Percentiles rank a stretch among this genome's conserved stretches.
Conservation (phyloP, 92 coral and sea anemone genomes). For the Heteractis magnifica region DNA sequence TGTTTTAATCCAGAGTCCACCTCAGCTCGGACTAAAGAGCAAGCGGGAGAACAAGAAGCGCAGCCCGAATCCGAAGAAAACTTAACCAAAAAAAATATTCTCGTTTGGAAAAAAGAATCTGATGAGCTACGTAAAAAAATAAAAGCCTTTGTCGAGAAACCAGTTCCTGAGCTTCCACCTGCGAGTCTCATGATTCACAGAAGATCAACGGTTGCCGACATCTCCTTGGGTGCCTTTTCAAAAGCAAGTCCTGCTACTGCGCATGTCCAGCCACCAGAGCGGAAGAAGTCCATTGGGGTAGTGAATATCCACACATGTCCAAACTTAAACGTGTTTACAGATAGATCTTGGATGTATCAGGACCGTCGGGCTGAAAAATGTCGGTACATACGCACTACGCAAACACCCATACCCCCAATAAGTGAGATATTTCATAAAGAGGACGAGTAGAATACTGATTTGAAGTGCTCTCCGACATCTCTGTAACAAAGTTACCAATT, state of each 20-base stretch:
- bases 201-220: conserved; percentile 21
- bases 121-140: conserved; percentile 38
- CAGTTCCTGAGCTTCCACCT: conserved; percentile 53
- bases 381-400: conserved; percentile 62
- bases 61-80: background rate
- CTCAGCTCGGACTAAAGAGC: background rate
- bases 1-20: background rate
- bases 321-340: conserved; percentile 51
- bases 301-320: conserved; percentile 77
- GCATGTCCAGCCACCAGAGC: conserved; percentile 10
- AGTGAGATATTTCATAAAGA: conserved; percentile 44
- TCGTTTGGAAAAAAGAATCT: conserved; percentile 10
- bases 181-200: conserved; percentile 52
- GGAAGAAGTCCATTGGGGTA: conserved; percentile 50
- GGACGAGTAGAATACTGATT: background rate
- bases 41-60: background rate
- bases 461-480: background rate
- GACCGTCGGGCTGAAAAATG: conserved; percentile 51
- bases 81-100: background rate
- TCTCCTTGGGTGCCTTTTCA: conserved; percentile 16
- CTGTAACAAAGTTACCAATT: background rate
- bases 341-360: conserved; percentile 77
- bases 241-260: conserved; percentile 15
- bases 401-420: conserved; percentile 70
- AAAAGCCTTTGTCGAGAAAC: conserved; percentile 54